Conservation (phyloP, 1,140 invertebrate species). For the Adoxophyes honmai region DNA sequence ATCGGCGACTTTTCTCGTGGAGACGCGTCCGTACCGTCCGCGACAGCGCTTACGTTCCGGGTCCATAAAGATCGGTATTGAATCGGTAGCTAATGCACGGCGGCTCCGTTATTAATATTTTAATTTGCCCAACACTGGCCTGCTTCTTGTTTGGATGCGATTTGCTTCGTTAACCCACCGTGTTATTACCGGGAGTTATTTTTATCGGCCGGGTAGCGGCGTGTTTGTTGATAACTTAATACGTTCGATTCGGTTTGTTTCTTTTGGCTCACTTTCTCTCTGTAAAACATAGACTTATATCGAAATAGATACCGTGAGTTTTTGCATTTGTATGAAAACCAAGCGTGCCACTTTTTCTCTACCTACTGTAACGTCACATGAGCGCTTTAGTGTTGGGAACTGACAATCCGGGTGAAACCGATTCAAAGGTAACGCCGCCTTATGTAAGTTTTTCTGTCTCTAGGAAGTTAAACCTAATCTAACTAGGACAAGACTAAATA, state of each 20-base stretch:
- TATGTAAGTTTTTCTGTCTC: too few species aligned
- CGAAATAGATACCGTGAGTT: too few species aligned
- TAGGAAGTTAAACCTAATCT: too few species aligned
- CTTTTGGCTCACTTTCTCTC: too few species aligned
- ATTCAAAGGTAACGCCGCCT: too few species aligned
- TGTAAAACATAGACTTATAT: too few species aligned
- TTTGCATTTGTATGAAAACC: too few species aligned
- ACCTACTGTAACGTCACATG: too few species aligned
- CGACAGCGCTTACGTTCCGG: not conserved
- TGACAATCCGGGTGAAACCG: too few species aligned
- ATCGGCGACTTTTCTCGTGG: not conserved
- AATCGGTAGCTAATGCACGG: slow-evolving; percentile 11
- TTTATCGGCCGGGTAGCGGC: not conserved
- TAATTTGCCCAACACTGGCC: not conserved
- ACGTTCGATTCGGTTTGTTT: not conserved
- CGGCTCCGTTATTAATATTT: slow-evolving; percentile 10
- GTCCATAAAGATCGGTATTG: slow-evolving; percentile 11
- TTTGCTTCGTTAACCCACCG: slow-evolving; percentile 11
- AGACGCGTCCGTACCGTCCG: not conserved
- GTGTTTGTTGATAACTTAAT: slow-evolving; percentile 13
- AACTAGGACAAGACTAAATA: too few species aligned
- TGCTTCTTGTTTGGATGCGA: slow-evolving; percentile 10
- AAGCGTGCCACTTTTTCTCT: too few species aligned
- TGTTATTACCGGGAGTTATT: slow-evolving; percentile 7
- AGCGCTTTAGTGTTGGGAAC: too few species aligned